Evolutionary conservation across 1,140 invertebrate species (phyloP).

Genomic region (Drosophila saltans): DNA sequence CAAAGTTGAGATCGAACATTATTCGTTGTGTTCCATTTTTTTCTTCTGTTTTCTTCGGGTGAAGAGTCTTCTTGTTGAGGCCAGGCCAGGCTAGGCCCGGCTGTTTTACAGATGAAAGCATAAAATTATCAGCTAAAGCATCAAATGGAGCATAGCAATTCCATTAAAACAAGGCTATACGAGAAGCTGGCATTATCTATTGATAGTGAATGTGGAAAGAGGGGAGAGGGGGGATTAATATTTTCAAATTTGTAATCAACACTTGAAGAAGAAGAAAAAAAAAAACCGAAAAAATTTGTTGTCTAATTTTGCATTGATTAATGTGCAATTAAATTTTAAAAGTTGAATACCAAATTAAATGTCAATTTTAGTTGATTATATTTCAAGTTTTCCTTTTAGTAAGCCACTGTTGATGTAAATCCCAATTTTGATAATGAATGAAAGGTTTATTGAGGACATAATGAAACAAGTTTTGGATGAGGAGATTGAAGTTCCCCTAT

Average conservation of each 20-base stretch:
- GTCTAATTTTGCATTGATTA: slow-evolving; percentile 4
- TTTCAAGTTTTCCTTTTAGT: no score
- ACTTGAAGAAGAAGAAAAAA: neutral
- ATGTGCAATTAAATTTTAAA: neutral
- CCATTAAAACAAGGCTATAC: neutral
- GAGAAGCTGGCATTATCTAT: neutral
- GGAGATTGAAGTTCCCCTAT: no score
- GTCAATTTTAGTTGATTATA: neutral
- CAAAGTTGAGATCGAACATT: slow-evolving; percentile 24
- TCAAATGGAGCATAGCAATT: slow-evolving; percentile 12
- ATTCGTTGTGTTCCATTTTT: slow-evolving; percentile 47
- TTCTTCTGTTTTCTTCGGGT: no score
- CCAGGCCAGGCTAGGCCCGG: no score
- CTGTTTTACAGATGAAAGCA: slow-evolving; percentile 36
- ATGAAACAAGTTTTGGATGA: no score
- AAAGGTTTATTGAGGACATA: no score
- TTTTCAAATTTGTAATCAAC: slow-evolving; percentile 12
- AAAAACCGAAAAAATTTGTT: no score
- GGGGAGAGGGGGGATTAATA: neutral
- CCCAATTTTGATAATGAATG: no score
- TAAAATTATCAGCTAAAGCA: slow-evolving; percentile 39
- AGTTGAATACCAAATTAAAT: neutral
- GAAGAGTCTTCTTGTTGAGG: no score
- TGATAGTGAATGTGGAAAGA: no score
- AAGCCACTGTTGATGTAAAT: no score